These are phyloP conservation scores for Hemiprocne comata DNA, from an alignment of 2,113 vertebrate genomes.

Conservation along the genomic window DNA sequence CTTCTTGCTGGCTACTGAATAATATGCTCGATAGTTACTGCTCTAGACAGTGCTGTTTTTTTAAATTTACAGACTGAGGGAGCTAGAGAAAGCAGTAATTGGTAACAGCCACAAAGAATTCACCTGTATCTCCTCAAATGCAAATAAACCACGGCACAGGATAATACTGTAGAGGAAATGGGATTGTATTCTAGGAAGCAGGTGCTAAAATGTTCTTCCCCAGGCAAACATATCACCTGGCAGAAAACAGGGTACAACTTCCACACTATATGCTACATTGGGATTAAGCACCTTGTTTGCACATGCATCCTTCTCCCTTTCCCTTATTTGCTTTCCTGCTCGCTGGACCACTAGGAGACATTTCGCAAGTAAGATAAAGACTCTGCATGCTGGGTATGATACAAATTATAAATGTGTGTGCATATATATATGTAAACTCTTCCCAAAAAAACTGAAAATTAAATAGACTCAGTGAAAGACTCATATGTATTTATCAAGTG, in stretches of 20 bases:
- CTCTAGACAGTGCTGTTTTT: background rate
- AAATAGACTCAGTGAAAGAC: background rate
- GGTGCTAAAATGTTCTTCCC: background rate
- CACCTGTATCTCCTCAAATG: background rate
- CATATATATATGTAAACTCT: background rate
- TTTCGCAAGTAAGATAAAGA: background rate
- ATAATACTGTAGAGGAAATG: background rate
- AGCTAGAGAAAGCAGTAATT: background rate
- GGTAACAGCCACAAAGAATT: background rate
- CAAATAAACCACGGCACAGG: background rate
- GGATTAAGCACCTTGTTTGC: background rate
- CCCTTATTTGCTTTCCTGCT: background rate
- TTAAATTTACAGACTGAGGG: background rate
- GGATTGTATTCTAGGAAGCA: background rate
- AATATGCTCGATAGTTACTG: background rate
- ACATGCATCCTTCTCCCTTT: background rate
- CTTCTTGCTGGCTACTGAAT: background rate
- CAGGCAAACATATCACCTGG: background rate
- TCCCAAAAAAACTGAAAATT: background rate
- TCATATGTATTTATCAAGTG: background rate
- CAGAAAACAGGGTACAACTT: background rate
- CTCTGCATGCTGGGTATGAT: background rate
- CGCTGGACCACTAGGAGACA: background rate
- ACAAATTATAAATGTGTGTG: background rate
- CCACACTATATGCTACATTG: background rate